These are phyloP conservation scores for Aleiodes testaceus DNA, from an alignment of 2,888 invertebrate genomes.

Conservation along the genomic window DNA sequence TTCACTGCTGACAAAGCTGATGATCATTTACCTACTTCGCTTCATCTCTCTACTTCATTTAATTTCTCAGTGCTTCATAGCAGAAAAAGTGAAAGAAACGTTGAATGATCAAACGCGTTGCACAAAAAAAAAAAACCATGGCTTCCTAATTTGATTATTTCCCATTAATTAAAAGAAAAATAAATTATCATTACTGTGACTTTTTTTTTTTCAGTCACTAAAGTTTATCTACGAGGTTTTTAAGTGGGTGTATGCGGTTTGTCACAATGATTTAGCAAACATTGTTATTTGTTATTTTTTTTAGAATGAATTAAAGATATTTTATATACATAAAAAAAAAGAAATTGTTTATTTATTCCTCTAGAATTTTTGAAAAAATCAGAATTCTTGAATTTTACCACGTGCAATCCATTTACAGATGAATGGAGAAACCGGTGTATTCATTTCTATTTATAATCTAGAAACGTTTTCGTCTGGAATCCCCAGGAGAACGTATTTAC, in stretches of 20 bases:
- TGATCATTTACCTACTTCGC: conserved; percentile 25
- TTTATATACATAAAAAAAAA: conserved; percentile 11
- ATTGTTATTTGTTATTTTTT: conserved; percentile 67
- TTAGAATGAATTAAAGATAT: conserved; percentile 56
- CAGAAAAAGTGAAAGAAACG: background rate
- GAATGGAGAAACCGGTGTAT: conserved; percentile 1
- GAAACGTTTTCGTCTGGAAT: conserved; percentile 39
- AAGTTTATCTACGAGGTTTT: background rate
- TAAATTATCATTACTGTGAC: conserved; percentile 2
- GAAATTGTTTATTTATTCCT: background rate
- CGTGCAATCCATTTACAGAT: background rate
- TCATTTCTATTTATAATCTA: conserved; percentile 44
- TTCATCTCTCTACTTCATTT: conserved; percentile 4
- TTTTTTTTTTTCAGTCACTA: conserved; percentile 6
- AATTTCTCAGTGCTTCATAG: background rate
- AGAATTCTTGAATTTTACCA: too few species aligned
- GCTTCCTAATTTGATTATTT: background rate
- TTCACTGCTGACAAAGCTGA: background rate
- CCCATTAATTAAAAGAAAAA: background rate
- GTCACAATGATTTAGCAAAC: conserved; percentile 41
- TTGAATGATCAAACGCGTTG: background rate
- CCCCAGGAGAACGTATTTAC: conserved; percentile 17
- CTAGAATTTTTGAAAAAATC: background rate
- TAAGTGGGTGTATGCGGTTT: conserved; percentile 22
- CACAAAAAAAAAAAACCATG: background rate